Conservation (phyloP, 2,888 invertebrate genomes). For the Oeneis ivallda region DNA sequence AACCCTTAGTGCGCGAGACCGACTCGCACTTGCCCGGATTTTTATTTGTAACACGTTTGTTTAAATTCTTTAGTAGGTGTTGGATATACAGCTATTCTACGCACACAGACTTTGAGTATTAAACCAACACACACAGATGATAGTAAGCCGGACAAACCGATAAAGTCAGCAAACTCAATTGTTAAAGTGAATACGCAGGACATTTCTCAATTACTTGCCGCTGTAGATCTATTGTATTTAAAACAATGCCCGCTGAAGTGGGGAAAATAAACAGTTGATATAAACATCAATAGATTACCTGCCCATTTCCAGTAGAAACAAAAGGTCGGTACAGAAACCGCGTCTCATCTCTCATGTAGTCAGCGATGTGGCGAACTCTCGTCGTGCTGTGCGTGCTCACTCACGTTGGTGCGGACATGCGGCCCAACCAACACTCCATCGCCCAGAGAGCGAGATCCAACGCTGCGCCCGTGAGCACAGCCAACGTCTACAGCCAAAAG, state of each 20-base stretch:
- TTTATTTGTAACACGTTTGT: no score
- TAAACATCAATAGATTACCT: slow-evolving; percentile 57
- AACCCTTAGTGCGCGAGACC: no score
- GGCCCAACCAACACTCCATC: slow-evolving; percentile 49
- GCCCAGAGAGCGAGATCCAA: slow-evolving; percentile 51
- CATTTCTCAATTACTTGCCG: slow-evolving; percentile 61
- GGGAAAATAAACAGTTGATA: slow-evolving; percentile 65
- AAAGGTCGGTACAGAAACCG: slow-evolving; percentile 45
- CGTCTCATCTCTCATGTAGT: slow-evolving; percentile 50
- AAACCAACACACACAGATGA: no score
- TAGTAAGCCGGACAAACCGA: background rate
- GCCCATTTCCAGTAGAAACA: slow-evolving; percentile 58
- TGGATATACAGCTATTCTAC: no score
- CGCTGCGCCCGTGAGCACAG: slow-evolving; percentile 45
- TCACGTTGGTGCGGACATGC: slow-evolving; percentile 49
- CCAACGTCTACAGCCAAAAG: slow-evolving; percentile 51
- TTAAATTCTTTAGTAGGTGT: no score
- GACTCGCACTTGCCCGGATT: no score
- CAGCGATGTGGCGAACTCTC: slow-evolving; percentile 51
- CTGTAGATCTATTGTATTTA: slow-evolving; percentile 55
- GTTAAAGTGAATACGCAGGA: slow-evolving; percentile 46
- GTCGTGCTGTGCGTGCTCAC: slow-evolving; percentile 53
- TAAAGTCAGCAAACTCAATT: background rate
- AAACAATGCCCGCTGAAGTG: slow-evolving; percentile 56
- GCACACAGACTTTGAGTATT: no score